phyloP scores from a whole-genome alignment of 2,888 invertebrate genomes.

The Nysson spinosus region DNA sequence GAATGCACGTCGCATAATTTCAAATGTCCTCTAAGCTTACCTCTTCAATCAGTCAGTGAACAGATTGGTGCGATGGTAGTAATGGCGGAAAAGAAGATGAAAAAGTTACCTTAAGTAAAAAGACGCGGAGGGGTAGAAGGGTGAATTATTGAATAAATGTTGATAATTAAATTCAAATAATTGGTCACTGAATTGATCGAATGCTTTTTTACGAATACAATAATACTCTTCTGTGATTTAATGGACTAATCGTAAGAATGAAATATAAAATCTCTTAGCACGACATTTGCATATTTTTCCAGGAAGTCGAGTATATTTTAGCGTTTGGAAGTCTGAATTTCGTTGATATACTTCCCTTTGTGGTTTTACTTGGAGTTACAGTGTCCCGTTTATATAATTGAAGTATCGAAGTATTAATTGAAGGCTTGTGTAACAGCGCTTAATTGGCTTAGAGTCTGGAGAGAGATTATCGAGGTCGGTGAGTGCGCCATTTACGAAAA shows the following conservation, averaged over 20 bases:
- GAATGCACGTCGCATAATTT: constrained; percentile 37
- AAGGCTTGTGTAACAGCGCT: constrained; percentile 8
- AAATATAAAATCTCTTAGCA: no score
- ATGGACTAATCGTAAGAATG: no score
- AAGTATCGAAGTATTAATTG: constrained; percentile 25
- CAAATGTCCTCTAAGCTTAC: constrained; percentile 47
- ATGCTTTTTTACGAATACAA: no score
- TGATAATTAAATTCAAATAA: no score
- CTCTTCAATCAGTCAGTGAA: constrained; percentile 54
- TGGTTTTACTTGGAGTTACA: not conserved
- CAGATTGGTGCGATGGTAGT: constrained; percentile 26
- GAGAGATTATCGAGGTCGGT: constrained; percentile 4
- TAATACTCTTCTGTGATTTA: no score
- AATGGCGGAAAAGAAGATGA: constrained; percentile 2
- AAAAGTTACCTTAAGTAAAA: constrained; percentile 12
- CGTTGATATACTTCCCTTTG: not conserved
- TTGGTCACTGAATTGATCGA: no score
- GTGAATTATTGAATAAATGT: no score
- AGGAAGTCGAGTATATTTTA: no score
- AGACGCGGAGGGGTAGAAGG: constrained; percentile 7
- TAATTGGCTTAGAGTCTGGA: constrained; percentile 17
- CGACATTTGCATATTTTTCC: no score
- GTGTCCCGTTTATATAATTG: constrained; percentile 26
- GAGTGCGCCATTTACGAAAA: not conserved
- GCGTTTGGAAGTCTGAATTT: constrained; percentile 18